phyloP scores from a whole-genome alignment of 2,888 invertebrate genomes.

The Phengaris alcon region DNA sequence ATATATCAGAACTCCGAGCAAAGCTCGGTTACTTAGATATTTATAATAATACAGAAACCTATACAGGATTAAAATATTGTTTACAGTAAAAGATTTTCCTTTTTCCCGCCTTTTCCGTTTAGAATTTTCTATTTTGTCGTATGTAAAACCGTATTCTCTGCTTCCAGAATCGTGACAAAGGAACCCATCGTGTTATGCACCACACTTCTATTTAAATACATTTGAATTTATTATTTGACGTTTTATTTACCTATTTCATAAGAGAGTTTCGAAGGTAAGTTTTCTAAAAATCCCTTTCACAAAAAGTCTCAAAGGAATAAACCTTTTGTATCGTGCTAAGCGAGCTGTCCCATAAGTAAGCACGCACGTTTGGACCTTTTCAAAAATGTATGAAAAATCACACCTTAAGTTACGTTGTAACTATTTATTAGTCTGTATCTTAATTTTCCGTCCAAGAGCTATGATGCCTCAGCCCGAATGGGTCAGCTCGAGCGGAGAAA shows the following conservation, averaged over 20 bases:
- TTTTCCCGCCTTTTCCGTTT: neutral
- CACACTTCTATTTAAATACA: constrained; percentile 21
- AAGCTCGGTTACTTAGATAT: neutral
- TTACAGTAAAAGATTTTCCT: neutral
- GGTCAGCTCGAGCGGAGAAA: too few relatives aligned
- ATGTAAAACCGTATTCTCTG: constrained; percentile 23
- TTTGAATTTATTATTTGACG: constrained; percentile 22
- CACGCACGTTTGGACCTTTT: too few relatives aligned
- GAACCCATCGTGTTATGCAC: constrained; percentile 11
- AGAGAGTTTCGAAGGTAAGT: neutral
- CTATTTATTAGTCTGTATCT: too few relatives aligned
- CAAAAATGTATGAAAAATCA: too few relatives aligned
- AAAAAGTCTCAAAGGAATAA: neutral
- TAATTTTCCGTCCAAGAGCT: too few relatives aligned
- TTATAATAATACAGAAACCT: neutral
- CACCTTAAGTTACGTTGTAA: too few relatives aligned
- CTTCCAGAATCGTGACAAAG: constrained; percentile 19
- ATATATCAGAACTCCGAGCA: too few relatives aligned
- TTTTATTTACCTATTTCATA: constrained; percentile 11
- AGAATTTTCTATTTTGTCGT: constrained; percentile 16
- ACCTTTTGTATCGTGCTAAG: neutral
- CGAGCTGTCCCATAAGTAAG: neutral
- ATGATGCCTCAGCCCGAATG: too few relatives aligned
- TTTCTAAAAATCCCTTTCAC: neutral
- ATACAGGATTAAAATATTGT: neutral